These are phyloP conservation scores for Fregetta grallaria DNA, from an alignment of 2,113 vertebrate species.

Conservation along the genomic window DNA sequence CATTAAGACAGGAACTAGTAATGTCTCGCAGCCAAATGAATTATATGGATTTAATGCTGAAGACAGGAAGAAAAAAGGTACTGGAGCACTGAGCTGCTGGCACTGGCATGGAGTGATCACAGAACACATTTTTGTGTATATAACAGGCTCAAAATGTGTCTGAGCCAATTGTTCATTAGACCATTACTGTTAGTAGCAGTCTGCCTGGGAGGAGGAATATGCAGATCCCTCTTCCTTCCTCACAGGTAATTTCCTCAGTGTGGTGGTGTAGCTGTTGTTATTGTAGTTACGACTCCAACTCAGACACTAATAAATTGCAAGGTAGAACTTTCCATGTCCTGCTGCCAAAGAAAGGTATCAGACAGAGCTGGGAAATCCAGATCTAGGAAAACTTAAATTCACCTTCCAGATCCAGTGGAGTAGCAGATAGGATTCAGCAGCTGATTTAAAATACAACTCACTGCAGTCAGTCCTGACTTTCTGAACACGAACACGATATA, in stretches of 20 bases:
- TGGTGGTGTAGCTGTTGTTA: background rate
- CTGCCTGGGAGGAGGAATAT: background rate
- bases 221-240: background rate
- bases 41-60: background rate
- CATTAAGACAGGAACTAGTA: background rate
- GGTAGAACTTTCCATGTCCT: background rate
- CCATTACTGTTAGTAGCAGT: background rate
- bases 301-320: slow-evolving; percentile 29
- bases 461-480: background rate
- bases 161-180: background rate
- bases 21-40: background rate
- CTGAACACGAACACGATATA: background rate
- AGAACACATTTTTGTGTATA: background rate
- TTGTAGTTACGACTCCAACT: background rate
- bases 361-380: background rate
- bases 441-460: background rate
- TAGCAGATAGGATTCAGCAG: background rate
- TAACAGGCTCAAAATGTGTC: background rate
- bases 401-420: background rate
- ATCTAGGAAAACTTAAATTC: background rate
- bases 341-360: slow-evolving; percentile 6
- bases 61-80: background rate
- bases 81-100: background rate
- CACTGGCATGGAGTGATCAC: background rate
- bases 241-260: background rate